Evolutionary conservation across 2,797 vertebrate genomes (phyloP), one percentile per base, ranked within the genome.

Genomic region (Heterohyrax brucei): DNA sequence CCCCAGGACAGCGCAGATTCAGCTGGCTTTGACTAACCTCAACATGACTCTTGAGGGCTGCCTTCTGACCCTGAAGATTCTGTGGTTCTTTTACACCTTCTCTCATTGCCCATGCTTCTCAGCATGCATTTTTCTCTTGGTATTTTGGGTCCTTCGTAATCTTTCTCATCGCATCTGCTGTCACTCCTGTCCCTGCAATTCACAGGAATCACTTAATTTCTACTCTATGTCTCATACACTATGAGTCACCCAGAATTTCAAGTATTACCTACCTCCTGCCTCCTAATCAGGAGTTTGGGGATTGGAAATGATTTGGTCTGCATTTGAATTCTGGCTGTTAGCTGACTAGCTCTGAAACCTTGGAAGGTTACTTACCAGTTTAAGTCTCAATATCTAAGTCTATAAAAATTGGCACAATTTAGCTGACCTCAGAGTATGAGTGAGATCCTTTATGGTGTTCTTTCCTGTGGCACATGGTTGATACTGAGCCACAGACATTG

Each of bases 311-410:
- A 80, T 30, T 14, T 44, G 46, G 12, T 87, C 61, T 76, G 78
- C 8, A 62, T 84, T 83, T 80, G 81, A 79, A 73, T 56, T 78
- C 39, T 68, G 68, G 30, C 39, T 80, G 30, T 92, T 56, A 59
- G 28, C 16, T 53, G 61, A 48, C 66, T 53, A 26, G 1, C 46
- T 70, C 9, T 22, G 14, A 89, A 53, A 59, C 22, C 19, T 0
- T 39, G 28, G 78, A 83, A 64, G 68, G 26, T 10, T 44, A 66
- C 10, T 59, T 28, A 22, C 26, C 14, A 21, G 88, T 91, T 18
- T 59, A 64, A 44, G 4, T 7, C 14, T 88, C 33, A 26, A 3
- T 50, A 77, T 86, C 19, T 53, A 85, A 87, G 7, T 18, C 61
- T 82, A 16, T 87, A n/a, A 64, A 62, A 64, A 46, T 48, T n/a